Evolutionary conservation across 2,888 invertebrate genomes (phyloP).

Genomic region (Holacanthella duospinosa): DNA sequence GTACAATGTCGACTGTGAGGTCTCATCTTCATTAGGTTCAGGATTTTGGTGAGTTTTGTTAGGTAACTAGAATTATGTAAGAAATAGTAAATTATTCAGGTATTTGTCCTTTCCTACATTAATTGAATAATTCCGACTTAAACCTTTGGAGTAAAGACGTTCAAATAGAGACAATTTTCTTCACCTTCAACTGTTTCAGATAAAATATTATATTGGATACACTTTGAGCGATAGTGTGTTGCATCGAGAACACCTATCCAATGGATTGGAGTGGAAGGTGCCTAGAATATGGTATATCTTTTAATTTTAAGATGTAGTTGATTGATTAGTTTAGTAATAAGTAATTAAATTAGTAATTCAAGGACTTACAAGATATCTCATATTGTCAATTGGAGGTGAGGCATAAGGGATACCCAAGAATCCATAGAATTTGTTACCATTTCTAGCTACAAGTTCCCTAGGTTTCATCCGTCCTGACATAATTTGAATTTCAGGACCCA

Average conservation of each 20-base stretch:
- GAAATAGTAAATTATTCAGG: not conserved
- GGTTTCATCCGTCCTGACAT: constrained; percentile 25
- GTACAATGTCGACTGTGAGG: constrained; percentile 6
- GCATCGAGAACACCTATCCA: constrained; percentile 29
- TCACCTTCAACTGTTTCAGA: constrained; percentile 20
- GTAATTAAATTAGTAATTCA: too few relatives aligned
- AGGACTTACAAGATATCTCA: constrained; percentile 17
- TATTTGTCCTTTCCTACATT: not conserved
- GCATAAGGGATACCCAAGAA: constrained; percentile 28
- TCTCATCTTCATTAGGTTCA: not conserved
- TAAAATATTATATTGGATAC: constrained; percentile 31
- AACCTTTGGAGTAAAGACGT: constrained; percentile 30
- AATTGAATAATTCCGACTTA: too few relatives aligned
- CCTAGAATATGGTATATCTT: constrained; percentile 8
- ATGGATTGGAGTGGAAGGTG: constrained; percentile 19
- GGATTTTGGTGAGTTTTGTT: constrained; percentile 9
- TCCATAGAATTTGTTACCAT: constrained; percentile 24
- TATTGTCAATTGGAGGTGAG: constrained; percentile 20
- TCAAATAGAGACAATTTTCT: constrained; percentile 27
- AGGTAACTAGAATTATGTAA: constrained; percentile 8
- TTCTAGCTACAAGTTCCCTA: constrained; percentile 16
- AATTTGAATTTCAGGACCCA: constrained; percentile 22
- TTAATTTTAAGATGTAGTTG: not conserved
- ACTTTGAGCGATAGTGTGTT: constrained; percentile 24
- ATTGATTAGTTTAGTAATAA: constrained; percentile 4